Evolutionary conservation across 37 sponge, comb jelly and placozoan species (phyloP), one percentile per base, ranked within the genome.

Genomic region (Dysidea cf. avara): DNA sequence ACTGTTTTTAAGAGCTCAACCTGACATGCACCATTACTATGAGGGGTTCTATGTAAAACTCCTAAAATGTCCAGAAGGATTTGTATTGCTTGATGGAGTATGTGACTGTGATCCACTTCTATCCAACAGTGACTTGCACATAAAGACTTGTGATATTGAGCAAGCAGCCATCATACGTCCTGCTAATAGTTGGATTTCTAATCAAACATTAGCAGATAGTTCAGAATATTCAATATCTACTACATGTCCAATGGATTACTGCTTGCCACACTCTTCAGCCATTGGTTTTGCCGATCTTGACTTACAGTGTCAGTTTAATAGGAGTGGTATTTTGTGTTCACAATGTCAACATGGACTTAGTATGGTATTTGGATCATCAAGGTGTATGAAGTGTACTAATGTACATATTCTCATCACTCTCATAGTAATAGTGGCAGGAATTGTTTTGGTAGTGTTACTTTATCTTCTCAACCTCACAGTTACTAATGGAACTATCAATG

Each of bases 211-310:
- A 43, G 9, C 46, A 43, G 9, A 9, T 9, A 43, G 7, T 9
- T 12, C 5, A 9, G 9, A 43, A 43, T 43, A 43, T 43, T 43
- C 9, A 9, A 43, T 43, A 43, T 43, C 46, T 9, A 43, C 5
- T 43, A n/a, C n/a, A n/a, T 68, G 69, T 24, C 69, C 69, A 26
- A 28, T 49, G 24, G 69, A 50, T 51, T 68, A 68, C 52, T 68
- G 69, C 52, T 30, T 22, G 1, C 51, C 52, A 48, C 33, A 50
- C 28, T 30, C 29, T 5, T 25, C 29, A 28, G 21, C 18, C 16
- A 28, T 68, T 14, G 3, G 47, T 28, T 50, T 68, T 18, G 51
- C 30, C 13, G 17, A 24, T 21, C 69, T 51, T 32, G 69, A 68
- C 47, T 48, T 25, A 21, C 69, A 68, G 69, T 68, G 69, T 49